Percentiles rank a stretch among this genome's conserved stretches.
These are phyloP conservation scores for Enteromius anoplus DNA, from an alignment of 2,797 vertebrate genomes.

Conservation along the genomic window DNA sequence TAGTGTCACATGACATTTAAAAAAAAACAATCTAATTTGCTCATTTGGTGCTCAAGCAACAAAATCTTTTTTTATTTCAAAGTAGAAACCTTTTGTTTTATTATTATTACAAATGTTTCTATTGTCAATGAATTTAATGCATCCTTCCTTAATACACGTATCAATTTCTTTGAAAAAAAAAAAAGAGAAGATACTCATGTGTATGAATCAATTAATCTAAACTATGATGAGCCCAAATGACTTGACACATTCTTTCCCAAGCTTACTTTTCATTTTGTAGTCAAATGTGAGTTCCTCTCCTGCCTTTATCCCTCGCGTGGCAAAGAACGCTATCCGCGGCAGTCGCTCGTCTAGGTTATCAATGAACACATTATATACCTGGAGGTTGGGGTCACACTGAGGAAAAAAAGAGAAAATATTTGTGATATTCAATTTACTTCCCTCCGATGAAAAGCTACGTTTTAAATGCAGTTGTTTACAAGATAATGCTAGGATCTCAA, in stretches of 20 bases:
- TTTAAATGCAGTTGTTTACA: background rate
- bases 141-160: background rate
- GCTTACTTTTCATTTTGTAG: slow-evolving; percentile 84
- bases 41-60: background rate
- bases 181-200: background rate
- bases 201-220: background rate
- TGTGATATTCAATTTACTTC: background rate
- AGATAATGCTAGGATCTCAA: background rate
- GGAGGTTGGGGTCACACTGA: slow-evolving; percentile 83
- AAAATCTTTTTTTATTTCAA: too few relatives aligned
- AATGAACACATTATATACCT: slow-evolving; percentile 87
- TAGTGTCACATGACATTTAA: background rate
- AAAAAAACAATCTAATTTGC: background rate
- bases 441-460: slow-evolving; percentile 2
- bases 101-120: background rate
- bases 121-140: background rate
- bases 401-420: slow-evolving; percentile 4
- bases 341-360: slow-evolving; percentile 83
- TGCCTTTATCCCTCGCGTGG: slow-evolving; percentile 76
- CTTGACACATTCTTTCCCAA: background rate
- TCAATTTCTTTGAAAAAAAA: background rate
- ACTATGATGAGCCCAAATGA: background rate
- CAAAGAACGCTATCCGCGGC: slow-evolving; percentile 82
- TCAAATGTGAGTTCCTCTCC: slow-evolving; percentile 86
- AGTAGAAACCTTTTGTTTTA: background rate